phyloP scores from a whole-genome alignment of 2,888 invertebrate species.

The Melieria crassipennis region DNA sequence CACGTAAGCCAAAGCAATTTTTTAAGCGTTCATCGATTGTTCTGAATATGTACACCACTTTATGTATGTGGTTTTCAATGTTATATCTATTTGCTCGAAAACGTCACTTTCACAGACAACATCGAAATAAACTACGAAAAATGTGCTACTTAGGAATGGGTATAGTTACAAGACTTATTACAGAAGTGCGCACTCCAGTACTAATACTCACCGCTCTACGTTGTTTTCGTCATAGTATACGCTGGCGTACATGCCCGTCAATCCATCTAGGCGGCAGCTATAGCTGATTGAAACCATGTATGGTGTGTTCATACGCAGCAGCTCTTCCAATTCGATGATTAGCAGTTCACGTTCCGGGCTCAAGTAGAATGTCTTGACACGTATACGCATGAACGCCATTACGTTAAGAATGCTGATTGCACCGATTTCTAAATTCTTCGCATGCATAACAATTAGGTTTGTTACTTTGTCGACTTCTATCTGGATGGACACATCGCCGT shows the following conservation, averaged over 20 bases:
- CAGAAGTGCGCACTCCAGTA: background rate
- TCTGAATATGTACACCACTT: no score
- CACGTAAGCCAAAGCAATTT: no score
- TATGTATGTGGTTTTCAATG: no score
- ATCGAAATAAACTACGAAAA: no score
- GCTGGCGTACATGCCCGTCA: constrained; percentile 79
- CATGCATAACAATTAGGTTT: constrained; percentile 57
- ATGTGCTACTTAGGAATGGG: no score
- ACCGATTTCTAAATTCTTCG: constrained; percentile 52
- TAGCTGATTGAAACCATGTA: constrained; percentile 73
- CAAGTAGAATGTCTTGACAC: constrained; percentile 47
- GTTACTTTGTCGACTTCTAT: constrained; percentile 49
- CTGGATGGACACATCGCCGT: constrained; percentile 57
- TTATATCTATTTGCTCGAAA: no score
- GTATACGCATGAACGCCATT: constrained; percentile 59
- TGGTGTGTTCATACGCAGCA: constrained; percentile 57
- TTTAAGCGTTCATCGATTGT: no score
- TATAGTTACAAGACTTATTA: no score
- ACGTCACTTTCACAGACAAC: no score
- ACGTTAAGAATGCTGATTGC: constrained; percentile 56
- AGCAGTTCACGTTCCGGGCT: constrained; percentile 65
- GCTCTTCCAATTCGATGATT: constrained; percentile 60
- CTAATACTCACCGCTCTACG: constrained; percentile 66
- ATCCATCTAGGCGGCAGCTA: constrained; percentile 73
- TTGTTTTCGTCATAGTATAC: constrained; percentile 67